These are phyloP conservation scores for Drosophila pegasa DNA, from an alignment of 2,888 invertebrate species.

Conservation along the genomic window DNA sequence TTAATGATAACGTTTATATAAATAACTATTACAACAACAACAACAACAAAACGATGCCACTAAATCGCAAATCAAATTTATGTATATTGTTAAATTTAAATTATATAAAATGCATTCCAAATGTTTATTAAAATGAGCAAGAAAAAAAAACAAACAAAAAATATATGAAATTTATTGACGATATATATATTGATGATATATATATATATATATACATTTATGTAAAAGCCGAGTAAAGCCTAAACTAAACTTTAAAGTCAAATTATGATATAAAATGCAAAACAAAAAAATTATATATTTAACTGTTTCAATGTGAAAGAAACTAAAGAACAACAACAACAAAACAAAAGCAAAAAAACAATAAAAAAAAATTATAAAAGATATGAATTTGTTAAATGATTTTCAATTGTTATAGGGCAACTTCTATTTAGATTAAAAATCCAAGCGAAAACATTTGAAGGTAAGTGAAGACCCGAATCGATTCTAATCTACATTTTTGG, in stretches of 20 bases:
- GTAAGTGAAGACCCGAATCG: neutral
- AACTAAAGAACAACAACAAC: slow-evolving; percentile 43
- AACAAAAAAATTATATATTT: slow-evolving; percentile 18
- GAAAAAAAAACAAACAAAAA: slow-evolving; percentile 27
- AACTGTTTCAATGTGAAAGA: slow-evolving; percentile 49
- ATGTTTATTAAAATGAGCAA: slow-evolving; percentile 62
- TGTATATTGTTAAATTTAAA: slow-evolving; percentile 62
- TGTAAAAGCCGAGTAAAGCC: slow-evolving; percentile 58
- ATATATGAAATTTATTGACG: slow-evolving; percentile 5
- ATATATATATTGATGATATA: neutral
- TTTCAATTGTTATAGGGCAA: neutral
- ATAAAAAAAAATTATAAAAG: slow-evolving; percentile 15
- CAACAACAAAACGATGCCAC: slow-evolving; percentile 36
- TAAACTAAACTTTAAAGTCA: slow-evolving; percentile 71
- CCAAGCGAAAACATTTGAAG: neutral
- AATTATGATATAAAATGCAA: slow-evolving; percentile 49
- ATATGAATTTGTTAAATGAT: neutral
- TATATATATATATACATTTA: slow-evolving; percentile 20
- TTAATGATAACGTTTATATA: slow-evolving; percentile 50
- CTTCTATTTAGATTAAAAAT: neutral
- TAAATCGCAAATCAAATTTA: slow-evolving; percentile 56
- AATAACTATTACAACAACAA: slow-evolving; percentile 24
- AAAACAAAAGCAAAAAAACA: slow-evolving; percentile 24
- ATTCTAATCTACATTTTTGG: neutral
- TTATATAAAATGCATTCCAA: slow-evolving; percentile 76